Evolutionary conservation across 2,888 invertebrate species (phyloP).

Genomic region (Phania funesta): DNA sequence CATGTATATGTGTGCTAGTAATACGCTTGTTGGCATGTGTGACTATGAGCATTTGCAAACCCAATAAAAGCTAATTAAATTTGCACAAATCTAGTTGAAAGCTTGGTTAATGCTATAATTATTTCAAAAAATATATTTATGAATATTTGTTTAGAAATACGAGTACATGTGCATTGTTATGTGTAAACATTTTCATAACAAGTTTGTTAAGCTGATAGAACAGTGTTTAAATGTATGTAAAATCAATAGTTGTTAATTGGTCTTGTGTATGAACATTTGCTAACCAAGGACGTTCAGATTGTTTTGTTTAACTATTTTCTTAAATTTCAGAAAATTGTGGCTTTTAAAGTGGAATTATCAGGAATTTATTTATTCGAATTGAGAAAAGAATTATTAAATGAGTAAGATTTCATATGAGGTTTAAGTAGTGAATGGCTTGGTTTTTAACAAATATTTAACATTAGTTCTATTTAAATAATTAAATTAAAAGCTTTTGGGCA

Average conservation of each 20-base stretch:
- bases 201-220: not conserved
- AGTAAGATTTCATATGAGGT: not conserved
- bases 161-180: not conserved
- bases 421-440: too few species aligned
- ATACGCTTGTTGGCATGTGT: not conserved
- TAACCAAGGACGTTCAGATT: conserved; percentile 53
- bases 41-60: not conserved
- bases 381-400: not conserved
- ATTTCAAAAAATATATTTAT: conserved; percentile 9
- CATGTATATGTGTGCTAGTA: not conserved
- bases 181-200: not conserved
- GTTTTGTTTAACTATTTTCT: conserved; percentile 5
- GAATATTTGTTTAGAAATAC: not conserved
- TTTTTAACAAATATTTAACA: too few species aligned
- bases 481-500: too few species aligned
- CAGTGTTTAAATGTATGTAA: not conserved
- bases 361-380: not conserved
- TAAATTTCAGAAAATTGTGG: conserved; percentile 18
- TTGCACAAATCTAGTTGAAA: conserved; percentile 5
- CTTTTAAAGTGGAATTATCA: conserved; percentile 9
- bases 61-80: conserved; percentile 19
- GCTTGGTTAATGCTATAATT: conserved; percentile 6
- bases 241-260: conserved; percentile 24
- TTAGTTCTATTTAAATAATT: too few species aligned
- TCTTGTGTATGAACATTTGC: conserved; percentile 14